Evolutionary conservation across 2,888 invertebrate species (phyloP).

Genomic region (Cotesia congregata): DNA sequence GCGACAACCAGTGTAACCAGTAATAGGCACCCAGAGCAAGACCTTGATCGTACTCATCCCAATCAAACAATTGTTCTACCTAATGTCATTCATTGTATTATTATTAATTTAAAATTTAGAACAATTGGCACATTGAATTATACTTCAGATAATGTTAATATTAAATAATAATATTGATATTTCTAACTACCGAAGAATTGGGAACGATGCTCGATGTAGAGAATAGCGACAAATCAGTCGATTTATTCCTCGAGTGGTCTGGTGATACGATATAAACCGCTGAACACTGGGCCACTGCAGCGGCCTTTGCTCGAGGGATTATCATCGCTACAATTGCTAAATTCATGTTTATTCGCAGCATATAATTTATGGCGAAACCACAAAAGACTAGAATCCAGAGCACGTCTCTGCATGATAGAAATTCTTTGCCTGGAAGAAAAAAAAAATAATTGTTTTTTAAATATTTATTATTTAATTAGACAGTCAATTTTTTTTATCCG

Average conservation of each 20-base stretch:
- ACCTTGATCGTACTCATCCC: conserved; percentile 79
- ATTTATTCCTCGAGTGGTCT: conserved; percentile 24
- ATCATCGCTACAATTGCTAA: conserved; percentile 80
- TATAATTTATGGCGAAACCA: conserved; percentile 80
- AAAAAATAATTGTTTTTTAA: not conserved
- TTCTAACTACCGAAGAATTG: conserved; percentile 33
- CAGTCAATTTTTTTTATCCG: too few species aligned
- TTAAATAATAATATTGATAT: conserved; percentile 15
- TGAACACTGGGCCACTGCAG: conserved; percentile 55
- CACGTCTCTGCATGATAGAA: conserved; percentile 68
- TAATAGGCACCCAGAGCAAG: conserved; percentile 79
- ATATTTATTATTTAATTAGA: too few species aligned
- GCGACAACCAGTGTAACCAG: conserved; percentile 80
- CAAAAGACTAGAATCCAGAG: conserved; percentile 77
- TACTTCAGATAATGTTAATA: conserved; percentile 15
- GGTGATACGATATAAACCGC: not conserved
- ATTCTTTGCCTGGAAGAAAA: conserved; percentile 53
- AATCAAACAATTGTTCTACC: conserved; percentile 70
- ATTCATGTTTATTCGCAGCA: conserved; percentile 78
- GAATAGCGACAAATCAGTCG: conserved; percentile 33
- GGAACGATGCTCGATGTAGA: conserved; percentile 44
- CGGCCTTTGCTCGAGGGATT: conserved; percentile 53
- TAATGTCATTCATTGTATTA: conserved; percentile 36
- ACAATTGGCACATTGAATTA: conserved; percentile 23
- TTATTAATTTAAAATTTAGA: conserved; percentile 15